Evolutionary conservation across 2,797 vertebrate species (phyloP), one percentile per base, ranked within the genome.

Genomic region (Oryzias dopingdopingensis): DNA sequence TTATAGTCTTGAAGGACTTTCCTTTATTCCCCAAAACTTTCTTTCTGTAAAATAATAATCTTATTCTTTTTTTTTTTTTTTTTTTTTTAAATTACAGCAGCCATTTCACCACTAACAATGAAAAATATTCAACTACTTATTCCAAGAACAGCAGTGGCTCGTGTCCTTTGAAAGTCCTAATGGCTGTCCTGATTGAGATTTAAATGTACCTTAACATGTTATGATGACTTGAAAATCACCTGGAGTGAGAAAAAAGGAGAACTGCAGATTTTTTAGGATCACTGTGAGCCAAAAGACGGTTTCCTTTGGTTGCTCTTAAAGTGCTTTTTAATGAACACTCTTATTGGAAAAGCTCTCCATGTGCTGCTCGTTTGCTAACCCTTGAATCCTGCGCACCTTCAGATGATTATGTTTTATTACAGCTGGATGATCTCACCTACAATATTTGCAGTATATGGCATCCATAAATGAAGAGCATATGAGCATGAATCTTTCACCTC

Each of bases 241-340:
- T 24, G 72, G 69, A 55, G 69, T 24, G 12, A 14, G 47, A 70
- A 71, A 81, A 83, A 67, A 37, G 10, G 70, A 83, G 77, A 68
- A n/a, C 6, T 2, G 48, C 17, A 56, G 49, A 55, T 72, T 47
- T 55, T 10, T 37, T 12, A 65, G 6, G 40, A 60, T 62, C 48
- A 37, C 50, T 55, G 7, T 0, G 54, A 43, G 51, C 37, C 62
- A 62, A 24, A 59, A 51, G 26, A 52, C 10, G 24, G 43, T 62
- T 43, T 52, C 32, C 14, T 46, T 32, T 56, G 48, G 42, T 57
- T 65, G 22, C 61, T 53, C 16, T 56, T 49, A 37, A 47, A n/a
- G 15, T 3, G 22, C 49, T 53, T 43, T 66, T 41, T 16, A 42
- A 64, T 32, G n/a, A 59, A 62, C 49, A 15, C 4, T 26, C 26